These are phyloP conservation scores for Gallinago nigripennis DNA, from an alignment of 2,797 vertebrate genomes.

Conservation along the genomic window DNA sequence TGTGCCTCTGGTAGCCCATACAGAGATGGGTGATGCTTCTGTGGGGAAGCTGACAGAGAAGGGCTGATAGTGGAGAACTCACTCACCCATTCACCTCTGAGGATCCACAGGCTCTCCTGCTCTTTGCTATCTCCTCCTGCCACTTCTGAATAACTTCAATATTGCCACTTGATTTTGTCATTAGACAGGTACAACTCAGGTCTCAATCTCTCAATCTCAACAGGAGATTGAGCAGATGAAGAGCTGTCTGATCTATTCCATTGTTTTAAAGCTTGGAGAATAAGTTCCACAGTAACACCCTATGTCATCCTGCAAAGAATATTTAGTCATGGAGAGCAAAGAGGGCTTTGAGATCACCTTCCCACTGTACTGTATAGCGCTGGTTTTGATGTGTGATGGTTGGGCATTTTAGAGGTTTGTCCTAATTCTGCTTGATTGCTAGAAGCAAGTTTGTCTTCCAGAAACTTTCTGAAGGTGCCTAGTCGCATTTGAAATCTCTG, in stretches of 20 bases:
- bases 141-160: background rate
- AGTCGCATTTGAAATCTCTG: background rate
- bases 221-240: background rate
- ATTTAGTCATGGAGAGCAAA: background rate
- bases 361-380: background rate
- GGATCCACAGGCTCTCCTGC: background rate
- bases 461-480: background rate
- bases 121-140: background rate
- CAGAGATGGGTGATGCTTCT: background rate
- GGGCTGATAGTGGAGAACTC: background rate
- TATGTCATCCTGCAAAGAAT: background rate
- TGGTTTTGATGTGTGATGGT: rapidly evolving
- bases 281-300: background rate
- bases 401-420: background rate
- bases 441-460: background rate
- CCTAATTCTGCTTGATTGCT: background rate
- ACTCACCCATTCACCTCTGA: background rate
- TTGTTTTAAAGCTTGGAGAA: background rate
- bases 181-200: background rate
- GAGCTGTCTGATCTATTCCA: background rate
- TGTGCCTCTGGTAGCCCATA: background rate
- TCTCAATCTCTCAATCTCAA: too few species aligned
- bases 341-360: background rate
- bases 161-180: background rate
- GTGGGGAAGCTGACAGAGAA: background rate